Conservation (phyloP, 2,888 invertebrate species). For the Nesidiocoris tenuis region DNA sequence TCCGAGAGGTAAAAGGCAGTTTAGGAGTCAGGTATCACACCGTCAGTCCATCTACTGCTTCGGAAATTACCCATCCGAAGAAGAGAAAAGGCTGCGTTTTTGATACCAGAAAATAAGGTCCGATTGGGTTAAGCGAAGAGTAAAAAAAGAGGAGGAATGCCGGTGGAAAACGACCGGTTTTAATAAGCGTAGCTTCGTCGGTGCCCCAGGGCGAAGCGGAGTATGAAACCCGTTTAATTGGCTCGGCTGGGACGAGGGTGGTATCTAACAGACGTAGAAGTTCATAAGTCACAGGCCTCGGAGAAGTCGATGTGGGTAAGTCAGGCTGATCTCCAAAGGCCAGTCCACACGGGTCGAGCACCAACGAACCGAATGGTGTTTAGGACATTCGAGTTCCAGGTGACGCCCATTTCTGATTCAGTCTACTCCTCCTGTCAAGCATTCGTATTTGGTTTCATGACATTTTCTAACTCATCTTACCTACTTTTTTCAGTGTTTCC, state of each 20-base stretch:
- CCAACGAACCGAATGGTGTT: no score
- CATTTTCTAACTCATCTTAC: no score
- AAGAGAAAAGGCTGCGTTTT: slow-evolving; percentile 1
- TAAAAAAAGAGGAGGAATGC: slow-evolving; percentile 8
- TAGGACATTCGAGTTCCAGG: no score
- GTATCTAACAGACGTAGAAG: neutral
- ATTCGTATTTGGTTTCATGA: no score
- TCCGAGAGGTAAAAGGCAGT: neutral
- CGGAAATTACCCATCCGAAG: slow-evolving; percentile 12
- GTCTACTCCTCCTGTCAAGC: no score
- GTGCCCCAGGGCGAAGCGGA: neutral
- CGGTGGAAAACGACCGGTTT: slow-evolving; percentile 20
- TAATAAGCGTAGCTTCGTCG: slow-evolving; percentile 9
- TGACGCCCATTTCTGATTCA: no score
- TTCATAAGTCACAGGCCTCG: slow-evolving; percentile 24
- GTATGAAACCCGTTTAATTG: slow-evolving; percentile 26
- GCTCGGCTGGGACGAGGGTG: slow-evolving; percentile 1
- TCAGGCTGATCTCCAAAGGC: no score
- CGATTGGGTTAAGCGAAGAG: slow-evolving; percentile 1
- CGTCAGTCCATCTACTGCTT: neutral
- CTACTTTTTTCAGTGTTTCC: no score
- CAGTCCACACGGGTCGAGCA: no score
- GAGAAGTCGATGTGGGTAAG: neutral
- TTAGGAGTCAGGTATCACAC: neutral
- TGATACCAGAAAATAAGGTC: slow-evolving; percentile 1